Conservation (phyloP, 2,113 vertebrate genomes). For the Aldabrachelys gigantea region DNA sequence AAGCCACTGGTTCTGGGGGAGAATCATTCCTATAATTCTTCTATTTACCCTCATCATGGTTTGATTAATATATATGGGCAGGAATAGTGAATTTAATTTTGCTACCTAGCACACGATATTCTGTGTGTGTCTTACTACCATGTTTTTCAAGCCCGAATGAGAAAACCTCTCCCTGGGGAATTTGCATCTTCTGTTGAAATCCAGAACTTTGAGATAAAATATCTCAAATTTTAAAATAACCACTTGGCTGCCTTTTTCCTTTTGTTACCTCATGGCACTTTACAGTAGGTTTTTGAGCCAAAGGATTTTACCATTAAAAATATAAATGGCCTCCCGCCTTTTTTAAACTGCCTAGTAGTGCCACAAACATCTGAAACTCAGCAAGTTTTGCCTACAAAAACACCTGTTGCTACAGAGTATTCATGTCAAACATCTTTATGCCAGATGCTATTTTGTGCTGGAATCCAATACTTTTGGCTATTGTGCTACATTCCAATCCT, state of each 20-base stretch:
- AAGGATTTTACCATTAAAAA: neutral
- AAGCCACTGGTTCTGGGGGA: neutral
- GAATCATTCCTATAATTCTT: neutral
- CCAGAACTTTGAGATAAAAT: neutral
- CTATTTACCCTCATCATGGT: neutral
- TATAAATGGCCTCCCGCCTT: neutral
- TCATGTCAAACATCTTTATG: neutral
- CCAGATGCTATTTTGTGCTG: neutral
- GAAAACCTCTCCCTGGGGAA: neutral
- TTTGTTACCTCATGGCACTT: neutral
- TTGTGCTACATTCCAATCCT: neutral
- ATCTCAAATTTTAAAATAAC: neutral
- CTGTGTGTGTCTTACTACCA: neutral
- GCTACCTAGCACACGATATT: neutral
- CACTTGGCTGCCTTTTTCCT: neutral
- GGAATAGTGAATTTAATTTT: neutral
- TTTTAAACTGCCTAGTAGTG: neutral
- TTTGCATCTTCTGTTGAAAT: neutral
- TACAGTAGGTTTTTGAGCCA: neutral
- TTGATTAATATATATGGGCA: no score
- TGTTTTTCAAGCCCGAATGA: neutral
- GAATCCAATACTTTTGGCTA: neutral
- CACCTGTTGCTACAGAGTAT: neutral
- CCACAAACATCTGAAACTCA: neutral
- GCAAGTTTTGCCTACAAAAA: neutral